Conservation (phyloP, 2,888 invertebrate genomes). For the Petrophora chlorosata region DNA sequence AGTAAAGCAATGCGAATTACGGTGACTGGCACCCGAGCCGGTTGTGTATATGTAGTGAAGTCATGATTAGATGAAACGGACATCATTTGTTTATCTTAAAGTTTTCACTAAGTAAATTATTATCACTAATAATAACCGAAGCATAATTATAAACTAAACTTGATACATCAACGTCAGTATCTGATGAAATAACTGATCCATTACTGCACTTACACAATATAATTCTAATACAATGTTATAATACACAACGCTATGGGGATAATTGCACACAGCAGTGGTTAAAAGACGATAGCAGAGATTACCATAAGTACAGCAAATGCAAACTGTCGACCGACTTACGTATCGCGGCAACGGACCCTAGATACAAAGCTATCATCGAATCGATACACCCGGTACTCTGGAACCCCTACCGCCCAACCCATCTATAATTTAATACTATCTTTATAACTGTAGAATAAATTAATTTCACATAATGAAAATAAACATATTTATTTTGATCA, state of each 20-base stretch:
- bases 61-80: slow-evolving; percentile 74
- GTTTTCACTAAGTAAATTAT: slow-evolving; percentile 79
- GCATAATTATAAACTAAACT: slow-evolving; percentile 79
- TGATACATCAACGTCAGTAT: slow-evolving; percentile 75
- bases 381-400: slow-evolving; percentile 37
- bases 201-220: slow-evolving; percentile 58
- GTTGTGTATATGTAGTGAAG: slow-evolving; percentile 70
- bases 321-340: slow-evolving; percentile 39
- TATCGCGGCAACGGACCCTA: slow-evolving; percentile 36
- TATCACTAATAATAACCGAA: slow-evolving; percentile 75
- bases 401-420: slow-evolving; percentile 58
- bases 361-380: slow-evolving; percentile 28
- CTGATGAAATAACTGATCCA: slow-evolving; percentile 65
- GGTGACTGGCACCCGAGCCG: slow-evolving; percentile 59
- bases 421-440: slow-evolving; percentile 65
- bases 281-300: slow-evolving; percentile 59
- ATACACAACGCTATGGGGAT: slow-evolving; percentile 72
- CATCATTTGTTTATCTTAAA: slow-evolving; percentile 64
- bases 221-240: slow-evolving; percentile 76
- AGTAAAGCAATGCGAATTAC: slow-evolving; percentile 71
- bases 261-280: slow-evolving; percentile 76
- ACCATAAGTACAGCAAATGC: slow-evolving; percentile 66
- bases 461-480: slow-evolving; percentile 68
- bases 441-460: slow-evolving; percentile 64
- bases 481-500: slow-evolving; percentile 70